phyloP scores from a whole-genome alignment of 2,888 invertebrate species.

The Caenorhabditis macrosperma region DNA sequence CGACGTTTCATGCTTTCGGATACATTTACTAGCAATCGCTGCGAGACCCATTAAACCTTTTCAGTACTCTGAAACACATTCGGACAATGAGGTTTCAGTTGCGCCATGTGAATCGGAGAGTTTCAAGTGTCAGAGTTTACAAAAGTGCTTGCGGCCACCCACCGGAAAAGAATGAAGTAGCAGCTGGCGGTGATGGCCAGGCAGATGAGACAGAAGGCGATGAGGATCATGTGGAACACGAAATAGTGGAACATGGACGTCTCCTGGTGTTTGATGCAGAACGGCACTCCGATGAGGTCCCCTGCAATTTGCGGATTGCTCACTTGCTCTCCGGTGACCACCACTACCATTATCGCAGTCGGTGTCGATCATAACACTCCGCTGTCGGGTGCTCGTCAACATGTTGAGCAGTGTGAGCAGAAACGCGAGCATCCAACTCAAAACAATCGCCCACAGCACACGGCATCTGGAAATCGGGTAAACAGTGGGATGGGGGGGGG shows the following conservation, averaged over 20 bases:
- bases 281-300: constrained; percentile 37
- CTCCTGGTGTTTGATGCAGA: constrained; percentile 56
- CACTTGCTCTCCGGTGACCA: too few relatives aligned
- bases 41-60: too few relatives aligned
- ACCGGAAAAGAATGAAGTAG: constrained; percentile 67
- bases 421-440: constrained; percentile 59
- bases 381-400: constrained; percentile 53
- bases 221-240: constrained; percentile 60
- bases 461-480: constrained; percentile 48
- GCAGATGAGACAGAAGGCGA: constrained; percentile 69
- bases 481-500: background rate
- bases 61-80: too few relatives aligned
- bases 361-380: constrained; percentile 64
- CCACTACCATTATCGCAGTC: constrained; percentile 62
- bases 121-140: too few relatives aligned
- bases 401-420: constrained; percentile 63
- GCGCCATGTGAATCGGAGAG: too few relatives aligned
- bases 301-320: constrained; percentile 11
- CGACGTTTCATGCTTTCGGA: too few relatives aligned
- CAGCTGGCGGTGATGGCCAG: constrained; percentile 68
- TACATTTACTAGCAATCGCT: too few relatives aligned
- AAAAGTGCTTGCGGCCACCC: background rate
- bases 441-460: constrained; percentile 57
- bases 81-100: too few relatives aligned
- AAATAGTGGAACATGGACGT: constrained; percentile 58